Base-by-base conservation (phyloP, 1,140 invertebrate genomes). In the Aphaenogaster floridana region DNA sequence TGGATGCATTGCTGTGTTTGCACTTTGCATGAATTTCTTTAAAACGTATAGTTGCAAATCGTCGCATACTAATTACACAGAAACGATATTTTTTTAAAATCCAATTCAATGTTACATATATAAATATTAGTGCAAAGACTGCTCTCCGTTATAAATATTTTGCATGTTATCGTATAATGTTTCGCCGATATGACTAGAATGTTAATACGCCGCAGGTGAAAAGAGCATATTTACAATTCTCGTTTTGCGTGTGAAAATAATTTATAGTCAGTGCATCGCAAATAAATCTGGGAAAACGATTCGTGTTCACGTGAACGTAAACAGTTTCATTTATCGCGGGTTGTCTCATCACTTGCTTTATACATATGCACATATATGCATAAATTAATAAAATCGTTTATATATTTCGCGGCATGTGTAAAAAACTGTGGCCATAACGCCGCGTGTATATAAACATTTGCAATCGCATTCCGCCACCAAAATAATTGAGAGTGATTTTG, bases 231-330 rank as follows among this genome's bases (percentile, higher is more conserved):
- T 84, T 84, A 76, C 54, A 84, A 76, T 61, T 84, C 69, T 61
- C 80, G 69, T 61, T 72, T 74, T 34, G n/a, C 54, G 54, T 76
- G 80, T 84, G 69, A 84, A 76, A 84, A 84, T 84, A 74, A 84
- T 76, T 84, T 76, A 84, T 61, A 61, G 42, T 54, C 80, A 28
- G 13, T 76, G 59, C 69, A 50, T 42, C 34, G 28, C 34, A 48
- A 76, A 84, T 76, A 84, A 84, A 76, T 84, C 28, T 59, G 34
- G 34, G 15, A 45, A 57, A 81, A 71, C 69, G n/a, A 28, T 83
- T 61, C 39, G 28, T 54, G 54, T 59, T 72, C 28, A 45, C 3
- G 68, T 21, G n/a, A 68, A 80, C 48, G 63, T 80, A 72, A 81
- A 81, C n/a, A 52, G 21, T 74, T 59, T 45, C 42, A 74, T 83